Evolutionary conservation across 2,888 invertebrate species (phyloP).

Genomic region (Volucella inanis): DNA sequence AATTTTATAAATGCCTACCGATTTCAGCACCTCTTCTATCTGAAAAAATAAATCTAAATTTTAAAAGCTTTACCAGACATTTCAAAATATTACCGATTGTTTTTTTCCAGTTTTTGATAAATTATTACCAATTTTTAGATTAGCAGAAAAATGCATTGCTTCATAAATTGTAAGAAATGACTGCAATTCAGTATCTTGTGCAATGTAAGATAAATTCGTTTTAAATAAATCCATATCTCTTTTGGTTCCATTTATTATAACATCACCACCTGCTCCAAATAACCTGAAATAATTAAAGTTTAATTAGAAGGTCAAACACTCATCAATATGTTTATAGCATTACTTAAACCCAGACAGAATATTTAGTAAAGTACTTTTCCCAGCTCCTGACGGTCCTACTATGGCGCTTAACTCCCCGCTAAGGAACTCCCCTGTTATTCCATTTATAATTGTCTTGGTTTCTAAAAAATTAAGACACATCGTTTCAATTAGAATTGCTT

Average conservation of each 20-base stretch:
- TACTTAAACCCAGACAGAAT: conserved; percentile 95
- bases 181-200: conserved; percentile 93
- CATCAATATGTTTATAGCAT: conserved; percentile 80
- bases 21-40: conserved; percentile 91
- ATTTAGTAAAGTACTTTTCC: conserved; percentile 94
- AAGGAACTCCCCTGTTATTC: conserved; percentile 87
- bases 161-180: conserved; percentile 93
- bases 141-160: conserved; percentile 92
- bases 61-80: neutral
- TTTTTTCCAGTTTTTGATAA: conserved; percentile 86
- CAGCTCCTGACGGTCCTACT: conserved; percentile 95
- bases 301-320: neutral
- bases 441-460: conserved; percentile 85
- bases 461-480: conserved; percentile 82
- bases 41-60: conserved; percentile 80
- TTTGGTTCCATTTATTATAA: conserved; percentile 88
- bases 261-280: conserved; percentile 85
- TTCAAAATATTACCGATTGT: conserved; percentile 84
- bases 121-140: conserved; percentile 90
- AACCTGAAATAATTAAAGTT: conserved; percentile 76
- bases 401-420: conserved; percentile 92
- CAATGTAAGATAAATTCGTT: conserved; percentile 93
- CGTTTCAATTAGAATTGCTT: too few species aligned
- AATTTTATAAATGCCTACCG: conserved; percentile 88
- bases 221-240: conserved; percentile 88